Percentiles rank a stretch among this genome's conserved stretches.
These are phyloP conservation scores for Conus betulinus DNA, from an alignment of 1,140 invertebrate genomes.

Conservation along the genomic window DNA sequence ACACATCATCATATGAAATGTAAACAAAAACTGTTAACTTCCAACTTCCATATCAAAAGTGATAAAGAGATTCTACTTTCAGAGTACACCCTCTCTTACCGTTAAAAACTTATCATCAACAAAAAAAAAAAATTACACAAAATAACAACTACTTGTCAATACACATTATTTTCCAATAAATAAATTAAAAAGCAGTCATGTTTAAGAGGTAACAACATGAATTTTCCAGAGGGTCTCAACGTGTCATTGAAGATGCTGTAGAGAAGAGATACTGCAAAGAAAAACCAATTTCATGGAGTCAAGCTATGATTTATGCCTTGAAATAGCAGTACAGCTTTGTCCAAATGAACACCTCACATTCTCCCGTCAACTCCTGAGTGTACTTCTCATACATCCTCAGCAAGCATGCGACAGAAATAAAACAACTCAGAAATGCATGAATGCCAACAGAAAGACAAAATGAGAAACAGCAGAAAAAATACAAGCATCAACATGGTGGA, in stretches of 20 bases:
- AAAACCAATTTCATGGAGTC: too few relatives aligned
- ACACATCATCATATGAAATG: neutral
- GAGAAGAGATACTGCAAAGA: neutral
- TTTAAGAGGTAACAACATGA: neutral
- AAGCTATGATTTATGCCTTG: too few relatives aligned
- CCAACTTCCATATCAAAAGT: neutral
- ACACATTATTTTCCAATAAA: neutral
- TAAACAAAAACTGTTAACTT: neutral
- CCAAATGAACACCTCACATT: too few relatives aligned
- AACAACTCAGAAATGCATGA: too few relatives aligned
- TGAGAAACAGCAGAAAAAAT: neutral
- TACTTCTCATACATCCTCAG: too few relatives aligned
- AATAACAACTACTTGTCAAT: neutral
- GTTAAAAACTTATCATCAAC: neutral
- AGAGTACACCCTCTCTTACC: neutral
- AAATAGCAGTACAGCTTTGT: too few relatives aligned
- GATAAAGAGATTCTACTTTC: slow-evolving; percentile 4
- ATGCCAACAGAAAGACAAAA: neutral
- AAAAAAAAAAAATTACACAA: neutral
- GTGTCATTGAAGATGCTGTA: neutral
- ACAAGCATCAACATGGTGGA: too few relatives aligned
- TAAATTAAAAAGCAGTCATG: slow-evolving; percentile 1
- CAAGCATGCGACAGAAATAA: too few relatives aligned
- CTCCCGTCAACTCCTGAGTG: too few relatives aligned
- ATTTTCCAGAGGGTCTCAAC: neutral